A percentile compares a stretch with the other conserved stretches of the same genome.
These are phyloP conservation scores for Plagiodera versicolora DNA, from an alignment of 2,888 invertebrate genomes.

Conservation along the genomic window DNA sequence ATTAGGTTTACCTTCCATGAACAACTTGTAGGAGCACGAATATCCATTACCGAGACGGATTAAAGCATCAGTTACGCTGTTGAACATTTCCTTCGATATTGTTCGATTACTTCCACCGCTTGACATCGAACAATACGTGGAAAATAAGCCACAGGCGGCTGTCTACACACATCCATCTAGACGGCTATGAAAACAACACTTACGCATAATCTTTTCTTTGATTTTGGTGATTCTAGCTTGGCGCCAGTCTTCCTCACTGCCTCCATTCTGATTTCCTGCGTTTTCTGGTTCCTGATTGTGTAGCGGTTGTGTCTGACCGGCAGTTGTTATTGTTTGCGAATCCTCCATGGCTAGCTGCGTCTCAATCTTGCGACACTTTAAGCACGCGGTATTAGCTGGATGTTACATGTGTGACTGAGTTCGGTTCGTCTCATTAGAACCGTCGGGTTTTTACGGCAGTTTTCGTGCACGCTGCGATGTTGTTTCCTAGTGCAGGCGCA, in stretches of 20 bases:
- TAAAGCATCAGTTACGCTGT: too few relatives aligned
- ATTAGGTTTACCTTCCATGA: too few relatives aligned
- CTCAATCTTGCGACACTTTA: too few relatives aligned
- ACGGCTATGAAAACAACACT: conserved; percentile 25
- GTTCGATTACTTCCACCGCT: not conserved
- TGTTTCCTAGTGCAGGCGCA: too few relatives aligned
- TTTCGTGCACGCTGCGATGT: not conserved
- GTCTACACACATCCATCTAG: not conserved
- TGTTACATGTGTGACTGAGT: too few relatives aligned
- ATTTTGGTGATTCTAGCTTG: conserved; percentile 28
- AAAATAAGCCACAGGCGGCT: not conserved
- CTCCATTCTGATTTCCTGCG: conserved; percentile 3
- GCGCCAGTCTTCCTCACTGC: conserved; percentile 1
- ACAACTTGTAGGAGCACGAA: too few relatives aligned
- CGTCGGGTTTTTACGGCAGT: not conserved
- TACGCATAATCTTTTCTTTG: conserved; percentile 38
- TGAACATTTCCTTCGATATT: too few relatives aligned
- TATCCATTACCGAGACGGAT: too few relatives aligned
- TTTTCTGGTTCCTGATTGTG: conserved; percentile 10
- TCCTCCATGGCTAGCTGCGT: conserved; percentile 23
- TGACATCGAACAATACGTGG: not conserved
- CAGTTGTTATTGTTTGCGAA: conserved; percentile 18
- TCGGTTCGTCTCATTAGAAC: conserved; percentile 11
- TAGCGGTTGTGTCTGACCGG: conserved; percentile 17
- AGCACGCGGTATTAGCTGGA: too few relatives aligned